Evolutionary conservation across 2,113 vertebrate species (phyloP).

Genomic region (Ornithorhynchus anatinus): DNA sequence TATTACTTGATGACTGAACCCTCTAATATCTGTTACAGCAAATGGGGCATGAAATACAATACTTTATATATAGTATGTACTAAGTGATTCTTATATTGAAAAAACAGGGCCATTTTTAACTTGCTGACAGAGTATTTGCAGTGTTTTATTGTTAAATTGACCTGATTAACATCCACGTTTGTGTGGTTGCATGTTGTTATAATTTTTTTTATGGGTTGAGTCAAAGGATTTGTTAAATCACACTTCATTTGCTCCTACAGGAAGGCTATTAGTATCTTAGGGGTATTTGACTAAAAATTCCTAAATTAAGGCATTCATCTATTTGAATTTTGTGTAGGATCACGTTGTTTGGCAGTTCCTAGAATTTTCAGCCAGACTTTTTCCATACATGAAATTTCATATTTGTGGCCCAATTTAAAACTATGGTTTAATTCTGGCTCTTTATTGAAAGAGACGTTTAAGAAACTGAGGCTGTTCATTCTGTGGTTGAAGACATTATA

Average conservation of each 20-base stretch:
- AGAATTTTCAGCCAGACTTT: too few relatives aligned
- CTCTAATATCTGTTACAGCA: slow-evolving; percentile 73
- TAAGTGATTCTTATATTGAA: slow-evolving; percentile 64
- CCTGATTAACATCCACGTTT: slow-evolving; percentile 46
- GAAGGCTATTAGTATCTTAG: not conserved
- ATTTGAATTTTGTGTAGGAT: too few relatives aligned
- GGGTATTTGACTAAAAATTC: too few relatives aligned
- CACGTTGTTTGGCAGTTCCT: too few relatives aligned
- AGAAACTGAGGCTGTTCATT: too few relatives aligned
- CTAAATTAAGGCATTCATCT: too few relatives aligned
- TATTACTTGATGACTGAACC: slow-evolving; percentile 72
- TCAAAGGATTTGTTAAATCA: not conserved
- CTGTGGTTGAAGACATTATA: too few relatives aligned
- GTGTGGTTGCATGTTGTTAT: not conserved
- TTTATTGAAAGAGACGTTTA: too few relatives aligned
- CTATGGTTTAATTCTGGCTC: too few relatives aligned
- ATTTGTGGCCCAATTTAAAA: too few relatives aligned
- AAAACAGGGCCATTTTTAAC: slow-evolving; percentile 71
- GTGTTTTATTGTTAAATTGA: slow-evolving; percentile 42
- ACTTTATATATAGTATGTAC: slow-evolving; percentile 56
- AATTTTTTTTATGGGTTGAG: not conserved
- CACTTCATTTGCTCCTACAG: not conserved
- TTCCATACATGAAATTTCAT: too few relatives aligned
- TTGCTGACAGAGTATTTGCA: slow-evolving; percentile 58
- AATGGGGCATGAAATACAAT: slow-evolving; percentile 74